Evolutionary conservation across 2,888 invertebrate species (phyloP), one percentile per base, ranked within the genome.

Genomic region (Lumbricus terrestris): DNA sequence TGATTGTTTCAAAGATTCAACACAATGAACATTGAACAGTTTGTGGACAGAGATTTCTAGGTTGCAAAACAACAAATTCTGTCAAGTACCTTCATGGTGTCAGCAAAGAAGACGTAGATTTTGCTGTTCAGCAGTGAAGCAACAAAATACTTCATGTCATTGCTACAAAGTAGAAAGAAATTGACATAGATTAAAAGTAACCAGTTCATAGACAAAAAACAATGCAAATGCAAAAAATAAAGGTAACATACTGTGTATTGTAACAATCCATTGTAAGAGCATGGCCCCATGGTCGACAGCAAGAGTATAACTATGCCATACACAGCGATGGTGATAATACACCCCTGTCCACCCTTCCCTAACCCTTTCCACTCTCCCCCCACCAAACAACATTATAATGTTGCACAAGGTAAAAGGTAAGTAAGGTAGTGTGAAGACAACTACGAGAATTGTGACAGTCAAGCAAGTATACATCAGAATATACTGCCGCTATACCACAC

Each of bases 31-130:
- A n/a, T n/a, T n/a, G n/a, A n/a, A 69, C n/a, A 69, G n/a, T n/a
- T 1, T 69, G n/a, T 69, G 69, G 69, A 29, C 29, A 69, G 29
- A 69, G 29, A 69, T 69, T 29, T 54, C 23, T 69, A 69, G 34
- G 37, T 88, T 33, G n/a, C n/a, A n/a, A n/a, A 34, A 85, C 34
- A 69, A 69, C 1, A 89, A 54, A 42, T 69, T 34, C 82, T n/a
- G 20, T 35, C 34, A 33, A 34, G 34, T 54, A 97, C 97, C 96
- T 99, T 99, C 92, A 99, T 97, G 0, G 97, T 97, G 94, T 99
- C 99, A 88, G 97, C 95, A 94, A 98, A 99, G 95, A 98, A 99
- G 93, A 99, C 97, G 95, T 98, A 98, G 0, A 99, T 97, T 0
- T 98, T 99, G 16, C 97, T 97, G 95, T 99, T 99, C 88, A 99